A percentile compares a stretch with the other conserved stretches of the same genome.
These are phyloP conservation scores for Hoplodrina blanda DNA, from an alignment of 2,888 invertebrate genomes.

Conservation along the genomic window DNA sequence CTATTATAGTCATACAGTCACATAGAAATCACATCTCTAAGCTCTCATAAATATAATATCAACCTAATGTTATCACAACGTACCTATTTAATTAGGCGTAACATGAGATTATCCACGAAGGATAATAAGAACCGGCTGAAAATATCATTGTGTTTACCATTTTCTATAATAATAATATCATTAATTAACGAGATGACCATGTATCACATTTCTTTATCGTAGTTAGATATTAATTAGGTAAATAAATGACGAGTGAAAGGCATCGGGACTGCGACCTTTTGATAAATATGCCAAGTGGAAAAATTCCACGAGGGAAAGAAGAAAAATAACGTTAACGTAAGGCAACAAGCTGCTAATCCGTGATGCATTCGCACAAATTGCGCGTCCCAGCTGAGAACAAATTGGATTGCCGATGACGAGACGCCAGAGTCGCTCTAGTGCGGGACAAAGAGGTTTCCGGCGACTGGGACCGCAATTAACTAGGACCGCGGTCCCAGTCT, in stretches of 20 bases:
- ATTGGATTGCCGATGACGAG: slow-evolving; percentile 73
- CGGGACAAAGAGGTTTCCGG: too few relatives aligned
- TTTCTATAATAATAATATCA: slow-evolving; percentile 20
- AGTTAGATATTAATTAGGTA: slow-evolving; percentile 51
- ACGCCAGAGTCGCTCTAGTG: slow-evolving; percentile 43
- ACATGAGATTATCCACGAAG: slow-evolving; percentile 34
- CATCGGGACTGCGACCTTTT: slow-evolving; percentile 39
- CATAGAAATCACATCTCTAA: not conserved
- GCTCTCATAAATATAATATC: not conserved
- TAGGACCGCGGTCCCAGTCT: too few relatives aligned
- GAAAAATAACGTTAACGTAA: slow-evolving; percentile 47
- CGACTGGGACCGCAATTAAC: too few relatives aligned
- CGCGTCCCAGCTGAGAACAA: slow-evolving; percentile 69
- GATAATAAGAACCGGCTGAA: slow-evolving; percentile 36
- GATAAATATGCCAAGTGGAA: slow-evolving; percentile 45
- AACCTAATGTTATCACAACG: slow-evolving; percentile 17
- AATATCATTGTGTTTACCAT: slow-evolving; percentile 45
- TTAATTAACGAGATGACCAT: slow-evolving; percentile 49
- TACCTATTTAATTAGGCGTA: slow-evolving; percentile 5
- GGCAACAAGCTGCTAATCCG: slow-evolving; percentile 65
- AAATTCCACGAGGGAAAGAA: slow-evolving; percentile 42
- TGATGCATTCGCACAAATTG: slow-evolving; percentile 75
- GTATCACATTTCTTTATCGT: slow-evolving; percentile 49
- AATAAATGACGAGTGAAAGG: slow-evolving; percentile 50
- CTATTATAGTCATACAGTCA: too few relatives aligned